Percentiles rank a stretch among this genome's conserved stretches.
These are phyloP conservation scores for Andrena flavipes DNA, from an alignment of 2,888 invertebrate genomes.

Conservation along the genomic window DNA sequence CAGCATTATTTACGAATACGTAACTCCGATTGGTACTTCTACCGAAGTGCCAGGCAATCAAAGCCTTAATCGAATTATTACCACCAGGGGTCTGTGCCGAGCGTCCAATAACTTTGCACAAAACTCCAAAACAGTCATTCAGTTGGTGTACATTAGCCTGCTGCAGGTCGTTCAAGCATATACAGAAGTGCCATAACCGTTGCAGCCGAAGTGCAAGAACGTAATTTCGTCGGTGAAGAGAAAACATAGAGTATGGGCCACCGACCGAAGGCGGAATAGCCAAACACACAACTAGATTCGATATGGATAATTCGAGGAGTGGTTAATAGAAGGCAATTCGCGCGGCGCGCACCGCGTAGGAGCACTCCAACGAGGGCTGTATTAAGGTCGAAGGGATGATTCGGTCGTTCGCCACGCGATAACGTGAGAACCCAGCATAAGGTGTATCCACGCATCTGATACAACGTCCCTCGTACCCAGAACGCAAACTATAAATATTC, in stretches of 20 bases:
- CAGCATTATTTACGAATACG: too few relatives aligned
- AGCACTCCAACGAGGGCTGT: slow-evolving; percentile 42
- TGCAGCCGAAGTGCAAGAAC: too few relatives aligned
- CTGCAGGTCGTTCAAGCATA: background rate
- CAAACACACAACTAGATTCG: background rate
- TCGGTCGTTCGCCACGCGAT: slow-evolving; percentile 69
- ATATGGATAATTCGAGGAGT: background rate
- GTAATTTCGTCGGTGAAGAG: too few relatives aligned
- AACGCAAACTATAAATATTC: slow-evolving; percentile 71
- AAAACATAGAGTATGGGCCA: too few relatives aligned
- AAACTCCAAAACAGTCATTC: too few relatives aligned
- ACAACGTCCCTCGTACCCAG: slow-evolving; percentile 54
- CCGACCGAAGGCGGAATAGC: background rate
- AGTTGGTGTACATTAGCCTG: too few relatives aligned
- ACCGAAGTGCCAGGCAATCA: too few relatives aligned
- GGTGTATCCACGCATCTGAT: slow-evolving; percentile 65
- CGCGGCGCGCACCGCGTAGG: background rate
- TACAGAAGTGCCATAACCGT: too few relatives aligned
- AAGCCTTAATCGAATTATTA: too few relatives aligned
- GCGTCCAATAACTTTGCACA: too few relatives aligned
- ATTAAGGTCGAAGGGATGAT: slow-evolving; percentile 56
- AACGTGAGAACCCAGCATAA: slow-evolving; percentile 72
- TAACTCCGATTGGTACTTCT: too few relatives aligned
- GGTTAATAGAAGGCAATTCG: slow-evolving; percentile 11
- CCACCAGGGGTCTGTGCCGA: too few relatives aligned